phyloP scores from a whole-genome alignment of 2,888 invertebrate species.

The Agrilus mali region DNA sequence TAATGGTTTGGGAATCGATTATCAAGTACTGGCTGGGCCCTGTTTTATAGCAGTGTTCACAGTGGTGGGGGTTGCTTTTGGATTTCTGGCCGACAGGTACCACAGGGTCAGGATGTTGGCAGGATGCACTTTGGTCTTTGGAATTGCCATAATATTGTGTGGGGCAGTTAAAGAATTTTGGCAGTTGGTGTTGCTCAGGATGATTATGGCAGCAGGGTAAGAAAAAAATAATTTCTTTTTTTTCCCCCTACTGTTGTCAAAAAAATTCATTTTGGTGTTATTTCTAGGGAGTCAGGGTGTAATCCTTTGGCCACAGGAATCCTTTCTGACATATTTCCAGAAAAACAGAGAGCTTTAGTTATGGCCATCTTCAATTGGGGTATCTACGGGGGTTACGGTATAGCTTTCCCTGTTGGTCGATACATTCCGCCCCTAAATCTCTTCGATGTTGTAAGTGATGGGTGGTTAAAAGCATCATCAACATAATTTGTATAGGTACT shows the following conservation, averaged over 20 bases:
- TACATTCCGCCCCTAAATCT: conserved; percentile 65
- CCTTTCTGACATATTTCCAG: conserved; percentile 68
- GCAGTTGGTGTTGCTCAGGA: conserved; percentile 76
- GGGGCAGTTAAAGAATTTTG: conserved; percentile 77
- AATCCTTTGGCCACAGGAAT: conserved; percentile 79
- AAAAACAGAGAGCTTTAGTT: conserved; percentile 71
- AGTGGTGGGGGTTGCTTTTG: conserved; percentile 72
- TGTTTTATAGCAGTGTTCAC: conserved; percentile 88
- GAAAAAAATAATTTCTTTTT: conserved; percentile 11
- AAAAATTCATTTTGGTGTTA: background rate
- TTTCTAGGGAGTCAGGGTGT: conserved; percentile 65
- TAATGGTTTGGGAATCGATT: conserved; percentile 83
- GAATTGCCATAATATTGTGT: conserved; percentile 72
- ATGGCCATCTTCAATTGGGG: conserved; percentile 94
- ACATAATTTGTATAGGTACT: background rate
- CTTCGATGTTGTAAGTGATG: conserved; percentile 55
- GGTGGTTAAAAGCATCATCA: no score
- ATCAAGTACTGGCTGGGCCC: conserved; percentile 86
- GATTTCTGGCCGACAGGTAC: conserved; percentile 68
- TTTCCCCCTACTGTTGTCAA: background rate
- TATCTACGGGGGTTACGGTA: conserved; percentile 86
- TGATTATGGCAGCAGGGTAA: conserved; percentile 76
- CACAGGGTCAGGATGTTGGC: conserved; percentile 65
- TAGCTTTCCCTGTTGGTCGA: conserved; percentile 83
- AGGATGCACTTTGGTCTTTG: conserved; percentile 67